Conservation (phyloP, 2,113 vertebrate species). For the Thunnus thynnus region DNA sequence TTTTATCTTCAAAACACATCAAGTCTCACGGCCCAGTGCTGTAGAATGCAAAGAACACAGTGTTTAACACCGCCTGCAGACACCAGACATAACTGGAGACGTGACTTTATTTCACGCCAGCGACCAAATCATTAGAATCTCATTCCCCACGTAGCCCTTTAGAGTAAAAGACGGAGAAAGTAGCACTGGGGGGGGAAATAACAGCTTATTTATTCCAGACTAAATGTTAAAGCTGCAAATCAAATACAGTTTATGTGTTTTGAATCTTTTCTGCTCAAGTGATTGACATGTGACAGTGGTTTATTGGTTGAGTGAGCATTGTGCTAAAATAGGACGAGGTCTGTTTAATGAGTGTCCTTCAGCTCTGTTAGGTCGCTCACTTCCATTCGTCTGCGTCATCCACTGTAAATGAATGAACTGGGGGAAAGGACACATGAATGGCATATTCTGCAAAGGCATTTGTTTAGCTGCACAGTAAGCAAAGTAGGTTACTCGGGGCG, state of each 20-base stretch:
- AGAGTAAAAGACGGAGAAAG: not conserved
- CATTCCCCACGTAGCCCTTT: not conserved
- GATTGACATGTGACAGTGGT: slow-evolving; percentile 2
- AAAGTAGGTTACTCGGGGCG: not conserved
- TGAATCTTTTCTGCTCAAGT: slow-evolving; percentile 6
- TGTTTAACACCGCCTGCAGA: slow-evolving; percentile 30
- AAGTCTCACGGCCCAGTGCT: not conserved
- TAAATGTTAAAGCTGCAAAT: slow-evolving; percentile 14
- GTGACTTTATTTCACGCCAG: slow-evolving; percentile 49
- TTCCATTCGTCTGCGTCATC: slow-evolving; percentile 52
- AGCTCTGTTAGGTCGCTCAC: slow-evolving; percentile 14
- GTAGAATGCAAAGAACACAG: not conserved
- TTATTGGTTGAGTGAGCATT: slow-evolving; percentile 39
- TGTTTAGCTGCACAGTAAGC: slow-evolving; percentile 34
- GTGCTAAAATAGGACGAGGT: slow-evolving; percentile 36
- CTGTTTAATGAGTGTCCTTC: slow-evolving; percentile 62
- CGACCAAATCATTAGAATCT: slow-evolving; percentile 41
- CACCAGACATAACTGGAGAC: slow-evolving; percentile 40
- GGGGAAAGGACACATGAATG: slow-evolving; percentile 30
- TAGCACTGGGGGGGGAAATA: not conserved
- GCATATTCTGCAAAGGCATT: not conserved
- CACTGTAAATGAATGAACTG: slow-evolving; percentile 58
- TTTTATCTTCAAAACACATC: slow-evolving; percentile 36
- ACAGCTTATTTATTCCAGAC: slow-evolving; percentile 16
- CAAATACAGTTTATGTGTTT: not conserved